Percentiles rank a stretch among this genome's conserved stretches.
Conservation (phyloP, 2,797 vertebrate genomes). For the Rhadinocentrus ornatus region DNA sequence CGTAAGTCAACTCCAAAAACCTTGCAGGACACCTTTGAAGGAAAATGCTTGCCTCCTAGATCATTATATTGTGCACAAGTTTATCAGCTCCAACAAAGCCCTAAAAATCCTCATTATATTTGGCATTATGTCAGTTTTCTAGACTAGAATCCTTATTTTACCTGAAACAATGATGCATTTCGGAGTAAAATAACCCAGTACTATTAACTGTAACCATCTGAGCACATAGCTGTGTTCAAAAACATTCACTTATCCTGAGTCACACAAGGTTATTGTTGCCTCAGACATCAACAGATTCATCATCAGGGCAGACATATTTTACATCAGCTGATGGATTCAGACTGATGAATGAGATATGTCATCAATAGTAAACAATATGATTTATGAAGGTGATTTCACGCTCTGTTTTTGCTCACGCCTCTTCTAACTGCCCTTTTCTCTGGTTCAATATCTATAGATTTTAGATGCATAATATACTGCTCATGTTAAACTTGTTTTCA, state of each 20-base stretch:
- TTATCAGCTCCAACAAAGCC: slow-evolving; percentile 9
- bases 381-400: slow-evolving; percentile 64
- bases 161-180: slow-evolving; percentile 12
- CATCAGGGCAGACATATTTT: slow-evolving; percentile 59
- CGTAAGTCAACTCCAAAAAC: slow-evolving; percentile 5
- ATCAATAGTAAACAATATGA: slow-evolving; percentile 68
- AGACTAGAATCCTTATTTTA: slow-evolving; percentile 5
- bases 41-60: not conserved
- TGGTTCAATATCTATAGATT: slow-evolving; percentile 39
- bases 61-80: slow-evolving; percentile 8
- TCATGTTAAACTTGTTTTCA: slow-evolving; percentile 30
- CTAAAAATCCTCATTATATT: not conserved
- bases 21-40: slow-evolving; percentile 23
- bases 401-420: slow-evolving; percentile 40
- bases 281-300: slow-evolving; percentile 67
- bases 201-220: slow-evolving; percentile 17
- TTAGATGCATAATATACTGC: slow-evolving; percentile 36
- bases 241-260: slow-evolving; percentile 47
- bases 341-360: slow-evolving; percentile 71
- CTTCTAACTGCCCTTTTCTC: slow-evolving; percentile 42
- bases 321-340: slow-evolving; percentile 62
- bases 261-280: slow-evolving; percentile 67
- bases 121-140: slow-evolving; percentile 3
- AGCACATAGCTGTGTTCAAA: slow-evolving; percentile 31
- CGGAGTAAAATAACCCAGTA: slow-evolving; percentile 9